These are phyloP conservation scores for Pseudococcus longispinus DNA, from an alignment of 2,888 invertebrate species.

Conservation along the genomic window DNA sequence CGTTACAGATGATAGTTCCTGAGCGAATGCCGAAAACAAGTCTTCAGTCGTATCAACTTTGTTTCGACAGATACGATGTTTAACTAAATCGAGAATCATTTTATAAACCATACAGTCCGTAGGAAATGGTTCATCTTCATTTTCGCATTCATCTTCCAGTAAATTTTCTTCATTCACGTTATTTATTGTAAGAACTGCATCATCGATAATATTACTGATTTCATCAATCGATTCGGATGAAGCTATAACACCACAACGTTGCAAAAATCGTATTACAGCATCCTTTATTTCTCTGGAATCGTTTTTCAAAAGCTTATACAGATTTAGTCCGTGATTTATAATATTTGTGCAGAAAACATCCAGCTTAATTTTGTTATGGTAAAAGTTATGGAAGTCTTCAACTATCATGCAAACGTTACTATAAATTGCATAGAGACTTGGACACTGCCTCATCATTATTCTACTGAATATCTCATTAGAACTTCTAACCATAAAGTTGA, in stretches of 20 bases:
- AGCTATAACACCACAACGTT: neutral
- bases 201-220: neutral
- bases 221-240: neutral
- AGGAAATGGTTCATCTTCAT: neutral
- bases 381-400: neutral
- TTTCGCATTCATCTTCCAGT: neutral
- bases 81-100: neutral
- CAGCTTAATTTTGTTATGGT: neutral
- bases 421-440: neutral
- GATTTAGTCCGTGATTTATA: neutral
- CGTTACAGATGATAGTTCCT: neutral
- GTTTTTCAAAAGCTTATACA: neutral
- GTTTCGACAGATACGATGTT: neutral
- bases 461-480: neutral
- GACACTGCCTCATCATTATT: neutral
- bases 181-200: neutral
- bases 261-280: neutral
- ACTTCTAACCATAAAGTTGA: neutral
- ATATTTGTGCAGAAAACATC: neutral
- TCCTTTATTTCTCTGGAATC: neutral
- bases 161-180: neutral
- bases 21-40: neutral
- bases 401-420: neutral
- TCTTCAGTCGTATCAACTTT: neutral
- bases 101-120: neutral